phyloP scores from a whole-genome alignment of 2,113 vertebrate species.

The Bubo blakistoni region DNA sequence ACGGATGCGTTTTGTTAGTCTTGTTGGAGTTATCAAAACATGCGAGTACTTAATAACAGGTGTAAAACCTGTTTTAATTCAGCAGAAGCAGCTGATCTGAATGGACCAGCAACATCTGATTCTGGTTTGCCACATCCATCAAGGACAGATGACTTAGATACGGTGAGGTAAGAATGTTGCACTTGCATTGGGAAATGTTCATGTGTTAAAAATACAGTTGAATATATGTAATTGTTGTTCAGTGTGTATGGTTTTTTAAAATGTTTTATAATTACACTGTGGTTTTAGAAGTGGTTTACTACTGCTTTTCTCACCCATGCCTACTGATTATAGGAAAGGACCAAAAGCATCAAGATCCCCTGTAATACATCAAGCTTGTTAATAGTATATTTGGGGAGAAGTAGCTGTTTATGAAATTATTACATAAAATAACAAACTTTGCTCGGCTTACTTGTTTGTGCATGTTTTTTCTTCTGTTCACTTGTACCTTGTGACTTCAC shows the following conservation, averaged over 20 bases:
- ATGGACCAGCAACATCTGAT: neutral
- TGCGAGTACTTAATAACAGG: neutral
- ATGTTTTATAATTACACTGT: neutral
- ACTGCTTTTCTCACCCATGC: neutral
- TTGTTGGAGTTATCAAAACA: neutral
- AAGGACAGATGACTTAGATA: neutral
- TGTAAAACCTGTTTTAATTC: neutral
- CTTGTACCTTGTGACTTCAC: neutral
- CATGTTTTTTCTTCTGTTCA: neutral
- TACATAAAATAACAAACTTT: neutral
- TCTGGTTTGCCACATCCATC: neutral
- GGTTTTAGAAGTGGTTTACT: neutral
- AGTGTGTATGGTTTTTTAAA: neutral
- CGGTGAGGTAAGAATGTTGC: neutral
- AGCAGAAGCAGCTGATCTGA: neutral
- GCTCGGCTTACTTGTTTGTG: neutral
- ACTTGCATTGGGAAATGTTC: neutral
- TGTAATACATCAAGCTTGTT: neutral
- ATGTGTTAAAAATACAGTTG: neutral
- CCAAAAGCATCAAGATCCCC: neutral
- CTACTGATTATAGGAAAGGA: neutral
- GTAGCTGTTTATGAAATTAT: neutral
- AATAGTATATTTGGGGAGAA: neutral
- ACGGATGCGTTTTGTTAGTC: neutral
- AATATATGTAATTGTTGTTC: neutral